Evolutionary conservation across 1,140 invertebrate genomes (phyloP), one percentile per base, ranked within the genome.

Genomic region (Leguminivora glycinivorella): DNA sequence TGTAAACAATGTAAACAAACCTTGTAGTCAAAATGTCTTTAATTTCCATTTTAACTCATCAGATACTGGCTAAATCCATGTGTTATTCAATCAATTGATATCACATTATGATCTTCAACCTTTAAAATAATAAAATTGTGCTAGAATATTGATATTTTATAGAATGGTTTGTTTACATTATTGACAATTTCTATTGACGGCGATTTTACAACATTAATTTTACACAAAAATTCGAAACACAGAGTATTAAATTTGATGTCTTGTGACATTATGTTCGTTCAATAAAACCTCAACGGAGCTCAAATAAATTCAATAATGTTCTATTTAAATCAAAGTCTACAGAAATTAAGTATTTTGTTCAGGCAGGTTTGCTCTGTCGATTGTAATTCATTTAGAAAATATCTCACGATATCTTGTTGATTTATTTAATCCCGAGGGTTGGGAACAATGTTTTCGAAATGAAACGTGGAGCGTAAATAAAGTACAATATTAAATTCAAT

Each of bases 331-430:
- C 56, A 60, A 26, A 60, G 56, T 60, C 56, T 26, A 60, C 22
- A 60, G 22, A 60, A 29, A 60, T 60, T 60, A 60, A 26, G 25
- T 29, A 26, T 60, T 56, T 56, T 60, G 56, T 60, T 29, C 25
- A 26, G 56, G 25, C 26, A 60, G 22, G 56, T 26, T 56, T 56
- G 24, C 56, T 56, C 56, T 56, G 56, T 60, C 56, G 56, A 60
- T 60, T 60, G 56, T 24, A 60, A 60, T 60, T 60, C 56, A n/a
- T 26, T 60, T 60, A 26, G 56, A 26, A 26, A 26, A 60, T 60
- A 60, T 60, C 56, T 60, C 56, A 60, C 56, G 24, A 60, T 56
- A 56, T 56, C 56, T 60, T 60, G 56, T 26, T 60, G 56, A 60
- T 60, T 60, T 60, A 60, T 60, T 60, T 60, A 60, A 60, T 60